Base-by-base conservation (phyloP, 2,113 vertebrate genomes). In the Rallus limicola region DNA sequence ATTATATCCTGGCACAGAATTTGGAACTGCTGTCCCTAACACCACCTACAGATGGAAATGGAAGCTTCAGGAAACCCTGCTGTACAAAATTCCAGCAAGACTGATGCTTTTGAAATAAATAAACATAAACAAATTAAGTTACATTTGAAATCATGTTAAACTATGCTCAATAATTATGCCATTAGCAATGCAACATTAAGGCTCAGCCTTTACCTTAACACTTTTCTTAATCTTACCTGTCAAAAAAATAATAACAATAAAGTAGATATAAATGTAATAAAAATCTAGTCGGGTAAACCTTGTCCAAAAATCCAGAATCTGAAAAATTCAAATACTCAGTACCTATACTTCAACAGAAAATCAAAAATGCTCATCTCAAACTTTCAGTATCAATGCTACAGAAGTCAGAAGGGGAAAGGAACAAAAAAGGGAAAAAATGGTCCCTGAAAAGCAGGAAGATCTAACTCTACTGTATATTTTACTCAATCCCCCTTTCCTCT, bases 11-110 rank as follows among this genome's bases (percentile, higher is more conserved):
- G 38, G 18, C 34, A 64, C 55, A 81, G 64, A 77, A 84, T 13
- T 14, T 1, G 0, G 19, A 19, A 13, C 38, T 69, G 12, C 7
- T 78, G 17, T 38, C 29, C 1, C 0, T 68, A 13, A 11, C 20
- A 42, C 29, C 9, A 46, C 3, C 11, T 64, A 21, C 36, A 42
- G 50, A 36, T 40, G 11, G 42, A 84, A 90, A 78, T 59, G 4
- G 0, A 63, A 63, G 17, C 9, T 46, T 28, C 7, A 16, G 29
- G 38, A 88, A 64, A 44, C 9, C 6, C 42, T 59, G 17, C 44
- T 53, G 28, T 31, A 28, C 14, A 59, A 19, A 9, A 34, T 8
- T 5, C 8, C 28, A 53, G n/a, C 36, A 59, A 65, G 59, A 31
- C 28, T 13, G 16, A 46, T 14, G 24, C 3, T 78, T 90, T 19